Evolutionary conservation across 2,888 invertebrate species (phyloP).

Genomic region (Altica lythri): DNA sequence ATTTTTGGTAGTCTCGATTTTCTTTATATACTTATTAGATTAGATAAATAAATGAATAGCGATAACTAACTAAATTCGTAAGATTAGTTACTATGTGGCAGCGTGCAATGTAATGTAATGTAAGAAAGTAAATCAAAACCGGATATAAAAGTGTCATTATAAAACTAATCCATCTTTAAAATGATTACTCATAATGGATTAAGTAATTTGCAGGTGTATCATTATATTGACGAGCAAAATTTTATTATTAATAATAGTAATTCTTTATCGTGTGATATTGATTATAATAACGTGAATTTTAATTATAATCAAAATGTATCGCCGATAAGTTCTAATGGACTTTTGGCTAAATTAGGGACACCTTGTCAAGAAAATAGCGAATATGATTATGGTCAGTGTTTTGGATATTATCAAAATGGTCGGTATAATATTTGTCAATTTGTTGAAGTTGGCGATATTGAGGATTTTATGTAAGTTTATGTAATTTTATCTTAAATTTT

Average conservation of each 20-base stretch:
- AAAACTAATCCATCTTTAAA: background rate
- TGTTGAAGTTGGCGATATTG: conserved; percentile 69
- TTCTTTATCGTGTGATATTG: too few species aligned
- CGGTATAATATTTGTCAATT: conserved; percentile 68
- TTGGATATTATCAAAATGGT: conserved; percentile 64
- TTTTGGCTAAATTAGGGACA: conserved; percentile 44
- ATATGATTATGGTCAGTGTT: conserved; percentile 71
- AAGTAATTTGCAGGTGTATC: background rate
- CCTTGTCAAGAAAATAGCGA: conserved; percentile 50
- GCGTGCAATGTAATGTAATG: background rate
- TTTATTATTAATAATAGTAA: background rate
- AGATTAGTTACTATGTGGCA: background rate
- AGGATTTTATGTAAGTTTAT: conserved; percentile 81
- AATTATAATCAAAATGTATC: background rate
- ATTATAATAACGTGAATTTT: background rate
- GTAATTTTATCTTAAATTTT: too few species aligned
- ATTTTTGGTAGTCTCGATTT: too few species aligned
- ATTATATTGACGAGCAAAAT: background rate
- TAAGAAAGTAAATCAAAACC: too few species aligned
- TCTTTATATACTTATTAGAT: background rate
- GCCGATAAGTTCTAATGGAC: conserved; percentile 39
- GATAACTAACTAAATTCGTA: background rate
- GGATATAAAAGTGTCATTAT: background rate
- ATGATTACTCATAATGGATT: background rate
- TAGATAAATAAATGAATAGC: background rate